Percentiles rank a stretch among this genome's conserved stretches.
Conservation (phyloP, 2,888 invertebrate species). For the Macrophya alboannulata region DNA sequence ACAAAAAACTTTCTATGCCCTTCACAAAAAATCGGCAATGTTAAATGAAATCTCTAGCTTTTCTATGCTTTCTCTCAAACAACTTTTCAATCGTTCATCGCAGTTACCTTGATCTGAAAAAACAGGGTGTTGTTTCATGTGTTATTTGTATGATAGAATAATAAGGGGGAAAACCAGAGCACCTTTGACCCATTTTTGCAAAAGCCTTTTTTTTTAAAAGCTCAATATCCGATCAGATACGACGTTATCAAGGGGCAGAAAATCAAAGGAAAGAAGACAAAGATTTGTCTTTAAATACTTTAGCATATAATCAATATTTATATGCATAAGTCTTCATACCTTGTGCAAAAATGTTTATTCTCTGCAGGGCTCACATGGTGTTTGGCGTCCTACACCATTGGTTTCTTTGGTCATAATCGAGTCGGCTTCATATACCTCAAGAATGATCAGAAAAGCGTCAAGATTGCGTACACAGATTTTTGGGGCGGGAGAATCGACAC, state of each 20-base stretch:
- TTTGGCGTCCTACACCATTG: constrained; percentile 54
- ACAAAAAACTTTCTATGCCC: too few relatives aligned
- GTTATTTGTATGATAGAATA: neutral
- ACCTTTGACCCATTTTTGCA: neutral
- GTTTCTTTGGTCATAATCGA: constrained; percentile 63
- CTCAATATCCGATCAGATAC: neutral
- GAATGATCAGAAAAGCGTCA: constrained; percentile 61
- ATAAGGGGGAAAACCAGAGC: neutral
- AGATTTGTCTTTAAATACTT: neutral
- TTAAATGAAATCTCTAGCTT: too few relatives aligned
- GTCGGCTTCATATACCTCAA: constrained; percentile 68
- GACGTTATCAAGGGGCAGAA: neutral
- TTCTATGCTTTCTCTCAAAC: too few relatives aligned
- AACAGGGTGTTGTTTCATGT: neutral
- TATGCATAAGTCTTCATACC: neutral
- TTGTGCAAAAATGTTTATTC: constrained; percentile 51
- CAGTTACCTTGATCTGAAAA: too few relatives aligned
- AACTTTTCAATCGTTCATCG: too few relatives aligned
- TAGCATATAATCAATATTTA: neutral
- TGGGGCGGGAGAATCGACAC: constrained; percentile 70
- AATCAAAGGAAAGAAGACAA: neutral
- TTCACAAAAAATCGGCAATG: too few relatives aligned
- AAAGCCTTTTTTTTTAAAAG: neutral
- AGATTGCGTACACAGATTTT: constrained; percentile 65
- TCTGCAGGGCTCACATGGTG: constrained; percentile 59